A percentile compares a stretch with the other conserved stretches of the same genome.
Evolutionary conservation across 1,140 invertebrate species (phyloP).

Genomic region (Tetragnatha versicolor): DNA sequence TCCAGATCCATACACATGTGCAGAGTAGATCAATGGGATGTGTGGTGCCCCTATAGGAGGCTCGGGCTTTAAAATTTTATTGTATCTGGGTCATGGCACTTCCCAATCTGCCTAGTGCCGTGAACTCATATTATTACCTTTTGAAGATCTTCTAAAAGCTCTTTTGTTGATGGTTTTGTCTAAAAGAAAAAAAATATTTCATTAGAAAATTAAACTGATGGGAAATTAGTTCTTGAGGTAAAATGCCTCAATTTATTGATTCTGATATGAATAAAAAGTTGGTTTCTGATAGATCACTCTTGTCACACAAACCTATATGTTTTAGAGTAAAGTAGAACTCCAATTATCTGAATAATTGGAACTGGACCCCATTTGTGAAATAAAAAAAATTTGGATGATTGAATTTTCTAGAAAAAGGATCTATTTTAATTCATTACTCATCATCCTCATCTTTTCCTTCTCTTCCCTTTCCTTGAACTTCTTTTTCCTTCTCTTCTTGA

Average conservation of each 20-base stretch:
- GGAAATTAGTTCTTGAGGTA: not conserved
- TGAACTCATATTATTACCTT: conserved; percentile 10
- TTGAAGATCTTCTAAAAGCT: conserved; percentile 77
- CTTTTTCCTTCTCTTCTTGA: too few relatives aligned
- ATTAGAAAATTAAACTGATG: conserved; percentile 9
- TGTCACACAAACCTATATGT: not conserved
- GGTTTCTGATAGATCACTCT: not conserved
- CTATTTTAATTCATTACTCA: too few relatives aligned
- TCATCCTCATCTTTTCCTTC: too few relatives aligned
- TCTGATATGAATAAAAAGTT: not conserved
- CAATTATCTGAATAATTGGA: too few relatives aligned
- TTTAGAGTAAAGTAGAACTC: too few relatives aligned
- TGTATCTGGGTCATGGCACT: not conserved
- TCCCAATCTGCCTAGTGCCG: not conserved
- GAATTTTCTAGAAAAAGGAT: too few relatives aligned
- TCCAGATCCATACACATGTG: not conserved
- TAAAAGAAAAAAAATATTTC: conserved; percentile 67
- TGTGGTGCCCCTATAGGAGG: not conserved
- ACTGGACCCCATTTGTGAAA: not conserved
- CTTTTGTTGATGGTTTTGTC: conserved; percentile 80
- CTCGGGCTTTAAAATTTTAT: not conserved
- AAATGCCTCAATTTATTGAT: not conserved
- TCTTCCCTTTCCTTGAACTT: too few relatives aligned
- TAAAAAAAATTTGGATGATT: not conserved
- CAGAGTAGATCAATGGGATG: not conserved